Evolutionary conservation across 2,797 vertebrate genomes (phyloP).

Genomic region (Mormyrus hasselquistii): DNA sequence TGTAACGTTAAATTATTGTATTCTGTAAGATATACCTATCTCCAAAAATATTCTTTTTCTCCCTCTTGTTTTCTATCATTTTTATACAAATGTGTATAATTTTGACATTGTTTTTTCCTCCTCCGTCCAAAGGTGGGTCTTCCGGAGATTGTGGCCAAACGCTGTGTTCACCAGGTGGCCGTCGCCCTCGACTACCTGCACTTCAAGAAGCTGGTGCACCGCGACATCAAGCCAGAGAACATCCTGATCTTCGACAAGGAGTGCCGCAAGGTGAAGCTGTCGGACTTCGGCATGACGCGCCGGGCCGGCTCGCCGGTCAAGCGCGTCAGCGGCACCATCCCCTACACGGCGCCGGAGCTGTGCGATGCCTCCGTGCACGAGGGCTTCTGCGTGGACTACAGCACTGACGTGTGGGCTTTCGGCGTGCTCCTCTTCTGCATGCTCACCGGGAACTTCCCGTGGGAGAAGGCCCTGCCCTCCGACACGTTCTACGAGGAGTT

Average conservation of each 20-base stretch:
- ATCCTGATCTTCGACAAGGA: slow-evolving; percentile 77
- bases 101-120: background rate
- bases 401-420: slow-evolving; percentile 77
- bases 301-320: slow-evolving; percentile 72
- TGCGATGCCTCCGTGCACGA: slow-evolving; percentile 69
- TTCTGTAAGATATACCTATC: background rate
- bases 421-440: slow-evolving; percentile 79
- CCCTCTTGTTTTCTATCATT: background rate
- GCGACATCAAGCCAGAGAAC: slow-evolving; percentile 78
- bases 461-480: slow-evolving; percentile 73
- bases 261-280: slow-evolving; percentile 76
- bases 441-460: slow-evolving; percentile 79
- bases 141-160: slow-evolving; percentile 69
- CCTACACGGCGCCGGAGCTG: slow-evolving; percentile 75
- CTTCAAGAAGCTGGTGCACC: slow-evolving; percentile 73
- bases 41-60: background rate
- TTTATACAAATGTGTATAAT: background rate
- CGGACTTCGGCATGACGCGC: slow-evolving; percentile 77
- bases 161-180: slow-evolving; percentile 75
- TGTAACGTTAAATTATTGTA: background rate
- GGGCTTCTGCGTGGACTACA: slow-evolving; percentile 74
- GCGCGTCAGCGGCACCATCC: slow-evolving; percentile 75
- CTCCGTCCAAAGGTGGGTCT: slow-evolving; percentile 62
- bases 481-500: slow-evolving; percentile 79
- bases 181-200: slow-evolving; percentile 76